Evolutionary conservation across 2,888 invertebrate species (phyloP).

Genomic region (Cactoblastis cactorum): DNA sequence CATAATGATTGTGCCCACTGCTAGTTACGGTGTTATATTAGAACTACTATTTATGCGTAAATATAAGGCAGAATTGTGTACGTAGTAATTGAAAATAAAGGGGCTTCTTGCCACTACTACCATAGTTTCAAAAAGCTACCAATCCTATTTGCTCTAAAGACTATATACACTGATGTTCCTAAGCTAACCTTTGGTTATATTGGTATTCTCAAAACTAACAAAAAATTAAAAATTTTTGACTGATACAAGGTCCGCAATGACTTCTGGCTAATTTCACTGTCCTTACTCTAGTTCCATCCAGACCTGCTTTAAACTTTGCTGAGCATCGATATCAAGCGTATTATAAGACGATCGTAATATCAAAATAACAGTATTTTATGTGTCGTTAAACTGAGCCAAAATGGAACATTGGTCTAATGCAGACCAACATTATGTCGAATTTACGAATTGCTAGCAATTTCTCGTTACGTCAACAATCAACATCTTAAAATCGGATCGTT

Average conservation of each 20-base stretch:
- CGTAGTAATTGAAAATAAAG: too few species aligned
- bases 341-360: constrained; percentile 38
- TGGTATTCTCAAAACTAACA: too few species aligned
- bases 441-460: constrained; percentile 33
- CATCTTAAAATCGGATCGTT: constrained; percentile 36
- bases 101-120: too few species aligned
- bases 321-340: constrained; percentile 27
- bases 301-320: constrained; percentile 36
- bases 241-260: not conserved
- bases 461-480: constrained; percentile 38
- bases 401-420: constrained; percentile 27
- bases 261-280: not conserved
- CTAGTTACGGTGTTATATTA: too few species aligned
- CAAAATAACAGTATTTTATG: constrained; percentile 51
- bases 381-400: constrained; percentile 35
- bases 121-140: too few species aligned
- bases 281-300: constrained; percentile 12
- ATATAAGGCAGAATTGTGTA: too few species aligned
- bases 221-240: too few species aligned
- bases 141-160: too few species aligned
- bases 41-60: too few species aligned
- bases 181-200: too few species aligned
- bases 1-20: too few species aligned
- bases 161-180: too few species aligned
- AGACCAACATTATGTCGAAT: constrained; percentile 35